These are phyloP conservation scores for Mastomys natalensis DNA, from an alignment of 2,113 vertebrate genomes.

Conservation along the genomic window DNA sequence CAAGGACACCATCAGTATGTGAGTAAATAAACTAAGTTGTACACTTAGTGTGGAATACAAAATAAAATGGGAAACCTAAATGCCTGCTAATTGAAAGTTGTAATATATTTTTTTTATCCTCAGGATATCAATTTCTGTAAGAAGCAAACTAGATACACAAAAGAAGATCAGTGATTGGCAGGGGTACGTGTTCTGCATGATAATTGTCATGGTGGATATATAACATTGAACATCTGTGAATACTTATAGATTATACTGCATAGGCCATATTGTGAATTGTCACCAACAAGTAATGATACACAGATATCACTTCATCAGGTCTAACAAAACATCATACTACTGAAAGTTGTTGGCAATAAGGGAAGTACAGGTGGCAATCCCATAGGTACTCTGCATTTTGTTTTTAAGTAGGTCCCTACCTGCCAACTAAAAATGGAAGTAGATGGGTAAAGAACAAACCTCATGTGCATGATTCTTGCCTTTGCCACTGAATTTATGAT, in stretches of 20 bases:
- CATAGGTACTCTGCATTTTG: not conserved
- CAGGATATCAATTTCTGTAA: not conserved
- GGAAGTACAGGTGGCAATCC: not conserved
- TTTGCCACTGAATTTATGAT: not conserved
- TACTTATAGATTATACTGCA: not conserved
- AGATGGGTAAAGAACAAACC: not conserved
- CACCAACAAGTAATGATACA: not conserved
- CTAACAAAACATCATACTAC: not conserved
- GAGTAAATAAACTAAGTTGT: not conserved
- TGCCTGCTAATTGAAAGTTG: not conserved
- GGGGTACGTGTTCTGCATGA: not conserved
- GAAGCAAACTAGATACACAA: not conserved
- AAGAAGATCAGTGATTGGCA: not conserved
- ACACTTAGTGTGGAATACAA: not conserved
- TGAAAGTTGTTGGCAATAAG: not conserved
- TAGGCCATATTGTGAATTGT: not conserved
- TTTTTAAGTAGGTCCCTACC: not conserved
- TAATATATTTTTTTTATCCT: fast-evolving
- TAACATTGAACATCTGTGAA: not conserved
- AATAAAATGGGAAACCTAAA: not conserved
- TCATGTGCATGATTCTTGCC: not conserved
- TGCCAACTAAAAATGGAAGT: fast-evolving
- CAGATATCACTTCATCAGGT: not conserved
- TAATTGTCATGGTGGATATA: not conserved
- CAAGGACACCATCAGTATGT: not conserved